Evolutionary conservation across 2,888 invertebrate species (phyloP).

Genomic region (Cabera pusaria): DNA sequence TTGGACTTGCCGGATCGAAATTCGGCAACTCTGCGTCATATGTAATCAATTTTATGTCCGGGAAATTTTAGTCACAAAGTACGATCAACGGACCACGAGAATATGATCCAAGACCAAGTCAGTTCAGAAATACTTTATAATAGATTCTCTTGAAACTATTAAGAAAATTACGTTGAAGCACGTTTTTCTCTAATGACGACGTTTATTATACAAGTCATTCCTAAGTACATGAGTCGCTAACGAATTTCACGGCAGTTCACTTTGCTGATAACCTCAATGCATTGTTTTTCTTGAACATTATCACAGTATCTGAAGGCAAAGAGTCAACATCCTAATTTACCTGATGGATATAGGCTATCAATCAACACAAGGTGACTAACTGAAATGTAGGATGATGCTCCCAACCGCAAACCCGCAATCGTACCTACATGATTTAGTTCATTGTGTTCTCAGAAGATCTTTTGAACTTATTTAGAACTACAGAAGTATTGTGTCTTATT

Average conservation of each 20-base stretch:
- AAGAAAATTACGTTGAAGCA: not conserved
- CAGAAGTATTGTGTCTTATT: too few species aligned
- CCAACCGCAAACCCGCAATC: conserved; percentile 5
- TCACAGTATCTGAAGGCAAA: conserved; percentile 31
- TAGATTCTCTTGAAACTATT: conserved; percentile 5
- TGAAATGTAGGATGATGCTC: conserved; percentile 9
- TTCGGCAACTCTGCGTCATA: not conserved
- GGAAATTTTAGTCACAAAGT: not conserved
- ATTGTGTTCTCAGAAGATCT: too few species aligned
- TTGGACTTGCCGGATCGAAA: too few species aligned
- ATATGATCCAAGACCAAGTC: too few species aligned
- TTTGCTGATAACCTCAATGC: conserved; percentile 47
- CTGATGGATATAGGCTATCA: conserved; percentile 14
- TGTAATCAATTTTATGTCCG: not conserved
- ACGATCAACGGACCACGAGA: too few species aligned
- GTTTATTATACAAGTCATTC: conserved; percentile 9
- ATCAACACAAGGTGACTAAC: conserved; percentile 23
- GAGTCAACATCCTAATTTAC: conserved; percentile 31
- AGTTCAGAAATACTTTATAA: too few species aligned
- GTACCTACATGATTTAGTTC: conserved; percentile 7
- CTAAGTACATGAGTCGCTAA: not conserved
- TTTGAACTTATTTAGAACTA: too few species aligned
- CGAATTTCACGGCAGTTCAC: conserved; percentile 27
- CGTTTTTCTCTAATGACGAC: conserved; percentile 10
- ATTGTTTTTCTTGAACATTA: conserved; percentile 32